Conservation (phyloP, 92 coral and sea anemone species). For the Porites divaricata region DNA sequence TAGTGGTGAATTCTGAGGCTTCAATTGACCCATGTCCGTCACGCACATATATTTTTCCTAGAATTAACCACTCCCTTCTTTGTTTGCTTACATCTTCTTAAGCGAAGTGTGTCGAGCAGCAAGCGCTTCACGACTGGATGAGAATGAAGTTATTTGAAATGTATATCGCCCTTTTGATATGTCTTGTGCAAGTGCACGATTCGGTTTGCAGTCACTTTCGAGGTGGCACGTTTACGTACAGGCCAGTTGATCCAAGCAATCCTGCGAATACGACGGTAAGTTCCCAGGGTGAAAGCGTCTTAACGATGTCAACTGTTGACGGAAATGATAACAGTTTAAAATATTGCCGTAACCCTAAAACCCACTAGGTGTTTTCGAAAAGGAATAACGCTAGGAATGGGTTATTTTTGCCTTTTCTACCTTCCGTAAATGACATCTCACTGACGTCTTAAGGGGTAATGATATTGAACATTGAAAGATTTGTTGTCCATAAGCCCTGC, state of each 20-base stretch:
- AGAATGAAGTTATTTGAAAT: conserved; percentile 11
- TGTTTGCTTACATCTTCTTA: not conserved
- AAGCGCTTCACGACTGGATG: not conserved
- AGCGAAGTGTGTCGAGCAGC: not conserved
- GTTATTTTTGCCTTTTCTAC: no score
- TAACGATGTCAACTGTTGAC: not conserved
- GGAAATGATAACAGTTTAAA: no score
- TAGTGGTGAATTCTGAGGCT: no score
- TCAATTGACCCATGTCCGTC: not conserved
- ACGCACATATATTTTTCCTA: not conserved
- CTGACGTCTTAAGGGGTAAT: no score
- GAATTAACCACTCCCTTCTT: not conserved
- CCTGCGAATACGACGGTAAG: conserved; percentile 30
- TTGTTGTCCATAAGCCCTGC: no score
- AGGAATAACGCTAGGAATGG: no score
- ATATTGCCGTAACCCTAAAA: no score
- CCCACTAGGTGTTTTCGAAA: no score
- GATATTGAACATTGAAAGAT: no score
- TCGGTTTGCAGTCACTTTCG: conserved; percentile 33
- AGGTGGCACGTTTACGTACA: conserved; percentile 38
- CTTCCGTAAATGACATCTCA: no score
- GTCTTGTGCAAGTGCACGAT: not conserved
- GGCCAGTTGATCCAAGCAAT: conserved; percentile 32
- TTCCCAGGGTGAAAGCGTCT: not conserved
- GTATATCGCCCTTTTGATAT: not conserved